Evolutionary conservation across 2,888 invertebrate species (phyloP).

Genomic region (Pseudolycoriella hygida): DNA sequence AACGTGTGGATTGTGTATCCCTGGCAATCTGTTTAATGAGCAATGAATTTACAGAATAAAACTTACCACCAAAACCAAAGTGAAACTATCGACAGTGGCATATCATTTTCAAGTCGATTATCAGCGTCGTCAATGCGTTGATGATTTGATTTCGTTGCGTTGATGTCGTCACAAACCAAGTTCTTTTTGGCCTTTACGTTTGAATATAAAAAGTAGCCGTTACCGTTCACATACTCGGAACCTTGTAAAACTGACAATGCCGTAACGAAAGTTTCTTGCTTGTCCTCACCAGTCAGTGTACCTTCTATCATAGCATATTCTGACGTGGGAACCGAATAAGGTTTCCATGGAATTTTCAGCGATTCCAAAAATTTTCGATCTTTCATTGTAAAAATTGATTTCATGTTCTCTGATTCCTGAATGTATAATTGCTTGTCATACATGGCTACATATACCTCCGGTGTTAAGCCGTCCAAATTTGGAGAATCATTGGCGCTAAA

Average conservation of each 20-base stretch:
- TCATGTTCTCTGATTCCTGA: constrained; percentile 34
- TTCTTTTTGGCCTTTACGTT: constrained; percentile 34
- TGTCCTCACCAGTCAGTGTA: constrained; percentile 7
- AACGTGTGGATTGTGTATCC: too few species aligned
- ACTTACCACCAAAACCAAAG: constrained; percentile 73
- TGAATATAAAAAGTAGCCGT: constrained; percentile 62
- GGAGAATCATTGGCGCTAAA: constrained; percentile 24
- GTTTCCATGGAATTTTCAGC: constrained; percentile 48
- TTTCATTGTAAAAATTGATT: constrained; percentile 21
- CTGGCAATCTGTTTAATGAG: constrained; percentile 1
- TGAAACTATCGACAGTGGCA: constrained; percentile 43
- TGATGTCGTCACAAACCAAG: neutral
- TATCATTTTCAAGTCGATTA: constrained; percentile 5
- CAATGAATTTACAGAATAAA: constrained; percentile 18
- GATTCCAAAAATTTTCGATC: constrained; percentile 15
- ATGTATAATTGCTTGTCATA: constrained; percentile 55
- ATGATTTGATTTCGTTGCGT: constrained; percentile 2
- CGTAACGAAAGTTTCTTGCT: constrained; percentile 25
- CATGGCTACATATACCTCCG: constrained; percentile 70
- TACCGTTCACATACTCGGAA: constrained; percentile 53
- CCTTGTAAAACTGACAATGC: constrained; percentile 59
- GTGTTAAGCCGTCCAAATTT: constrained; percentile 23
- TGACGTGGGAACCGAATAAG: constrained; percentile 41
- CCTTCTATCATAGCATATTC: constrained; percentile 19
- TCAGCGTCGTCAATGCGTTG: neutral